These are phyloP conservation scores for Noctua janthe DNA, from an alignment of 2,888 invertebrate genomes.

Conservation along the genomic window DNA sequence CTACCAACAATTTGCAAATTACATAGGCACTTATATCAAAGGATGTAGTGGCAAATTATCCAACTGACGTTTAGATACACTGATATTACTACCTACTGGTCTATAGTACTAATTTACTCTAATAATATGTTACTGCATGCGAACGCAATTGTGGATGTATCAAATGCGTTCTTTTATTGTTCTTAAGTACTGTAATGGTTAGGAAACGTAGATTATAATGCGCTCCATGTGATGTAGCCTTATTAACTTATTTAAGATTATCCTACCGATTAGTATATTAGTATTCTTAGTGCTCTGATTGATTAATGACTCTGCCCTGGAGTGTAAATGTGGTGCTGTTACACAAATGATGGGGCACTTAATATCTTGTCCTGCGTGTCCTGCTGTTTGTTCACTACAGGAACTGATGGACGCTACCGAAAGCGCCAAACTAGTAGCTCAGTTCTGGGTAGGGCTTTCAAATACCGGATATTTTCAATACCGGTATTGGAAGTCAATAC, in stretches of 20 bases:
- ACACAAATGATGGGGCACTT: too few relatives aligned
- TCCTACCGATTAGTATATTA: background rate
- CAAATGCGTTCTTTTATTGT: slow-evolving; percentile 20
- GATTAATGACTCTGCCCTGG: too few relatives aligned
- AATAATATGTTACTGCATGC: slow-evolving; percentile 52
- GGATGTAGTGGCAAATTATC: slow-evolving; percentile 37
- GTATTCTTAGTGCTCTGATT: background rate
- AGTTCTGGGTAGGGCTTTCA: too few relatives aligned
- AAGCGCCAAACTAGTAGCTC: too few relatives aligned
- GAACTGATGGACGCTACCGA: too few relatives aligned
- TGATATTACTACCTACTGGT: slow-evolving; percentile 12
- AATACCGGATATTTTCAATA: too few relatives aligned
- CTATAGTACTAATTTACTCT: slow-evolving; percentile 43
- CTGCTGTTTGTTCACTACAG: too few relatives aligned
- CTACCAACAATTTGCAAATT: slow-evolving; percentile 24
- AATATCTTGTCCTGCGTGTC: too few relatives aligned
- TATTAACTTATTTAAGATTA: background rate
- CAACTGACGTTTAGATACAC: slow-evolving; percentile 5
- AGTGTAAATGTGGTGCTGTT: too few relatives aligned
- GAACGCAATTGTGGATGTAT: slow-evolving; percentile 31
- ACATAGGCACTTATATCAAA: slow-evolving; percentile 23
- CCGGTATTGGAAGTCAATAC: too few relatives aligned
- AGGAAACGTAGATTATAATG: background rate
- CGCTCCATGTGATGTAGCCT: too few relatives aligned
- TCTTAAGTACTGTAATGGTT: slow-evolving; percentile 2